Evolutionary conservation across 2,888 invertebrate species (phyloP), one percentile per base, ranked within the genome.

Genomic region (Subacronicta megacephala): DNA sequence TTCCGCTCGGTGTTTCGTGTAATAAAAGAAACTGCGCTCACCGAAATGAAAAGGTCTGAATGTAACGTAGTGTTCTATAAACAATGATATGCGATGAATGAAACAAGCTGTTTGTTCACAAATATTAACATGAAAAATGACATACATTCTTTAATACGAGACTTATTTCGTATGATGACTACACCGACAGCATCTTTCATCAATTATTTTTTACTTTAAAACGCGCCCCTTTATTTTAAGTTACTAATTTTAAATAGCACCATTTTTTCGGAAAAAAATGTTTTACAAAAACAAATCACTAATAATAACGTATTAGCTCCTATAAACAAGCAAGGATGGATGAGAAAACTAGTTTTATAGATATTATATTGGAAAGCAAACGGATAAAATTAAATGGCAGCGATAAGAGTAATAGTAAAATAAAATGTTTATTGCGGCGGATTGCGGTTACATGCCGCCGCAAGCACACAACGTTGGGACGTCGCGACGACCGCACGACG

Each of bases 21-120:
- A 29, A 57, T 70, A 65, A 57, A 70, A 57, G 33, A 46, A 62
- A 43, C 36, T 51, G n/a, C 61, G 50, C 43, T 43, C 46, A 16
- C 46, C 20, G 35, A 47, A 46, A 70, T 56, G 46, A 44, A 50
- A 44, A 46, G 33, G 16, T 29, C 15, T 44, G 31, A 54, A 47
- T 51, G 33, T 44, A 18, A n/a, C 33, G 41, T n/a, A 17, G 52
- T 36, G 55, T 43, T 46, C 38, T n/a, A 13, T 42, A 43, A 50
- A 43, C 42, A 51, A 36, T 17, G 35, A n/a, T 69, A 26, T 26
- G 20, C 13, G 42, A 38, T 50, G 44, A 26, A 61, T 41, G 17
- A 44, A 29, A 61, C 69, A 18, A 29, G 36, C 35, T 18, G 36
- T 43, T 49, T 51, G 17, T 31, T 50, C 15, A 50, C 18, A 42